Evolutionary conservation across 2,888 invertebrate species (phyloP).

Genomic region (Liopterus haemorrhoidalis): DNA sequence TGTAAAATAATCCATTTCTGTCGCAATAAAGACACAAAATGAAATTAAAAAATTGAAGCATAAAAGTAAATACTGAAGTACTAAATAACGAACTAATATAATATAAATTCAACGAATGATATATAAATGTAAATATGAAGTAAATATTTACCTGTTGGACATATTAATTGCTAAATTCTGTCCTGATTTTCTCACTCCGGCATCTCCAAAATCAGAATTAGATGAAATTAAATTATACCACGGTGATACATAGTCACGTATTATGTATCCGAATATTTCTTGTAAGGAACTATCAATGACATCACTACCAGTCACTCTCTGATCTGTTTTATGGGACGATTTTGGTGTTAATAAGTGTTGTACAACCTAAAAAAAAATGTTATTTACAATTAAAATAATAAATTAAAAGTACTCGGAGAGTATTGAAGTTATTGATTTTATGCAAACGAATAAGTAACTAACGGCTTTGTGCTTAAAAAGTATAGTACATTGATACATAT

Average conservation of each 20-base stretch:
- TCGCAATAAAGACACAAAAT: too few relatives aligned
- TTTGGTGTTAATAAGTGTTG: constrained; percentile 39
- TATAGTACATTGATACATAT: not conserved
- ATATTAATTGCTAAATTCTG: constrained; percentile 66
- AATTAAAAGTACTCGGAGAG: not conserved
- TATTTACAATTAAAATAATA: constrained; percentile 3
- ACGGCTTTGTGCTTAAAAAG: not conserved
- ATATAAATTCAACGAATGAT: not conserved
- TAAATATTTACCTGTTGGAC: constrained; percentile 56
- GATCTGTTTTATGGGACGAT: constrained; percentile 46
- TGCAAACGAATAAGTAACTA: not conserved
- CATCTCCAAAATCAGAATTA: constrained; percentile 68
- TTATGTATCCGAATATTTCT: constrained; percentile 73
- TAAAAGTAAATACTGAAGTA: constrained; percentile 9
- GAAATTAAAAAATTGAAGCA: constrained; percentile 4
- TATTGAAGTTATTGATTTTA: constrained; percentile 6
- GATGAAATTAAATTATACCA: constrained; percentile 64
- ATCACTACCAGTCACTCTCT: constrained; percentile 74
- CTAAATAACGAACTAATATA: constrained; percentile 7
- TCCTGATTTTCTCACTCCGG: constrained; percentile 59
- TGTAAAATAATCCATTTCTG: too few relatives aligned
- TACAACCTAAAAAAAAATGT: constrained; percentile 34
- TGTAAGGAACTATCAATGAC: constrained; percentile 81
- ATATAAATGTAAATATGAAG: constrained; percentile 6
- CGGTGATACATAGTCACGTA: constrained; percentile 75